Percentiles rank a stretch among this genome's conserved stretches.
Conservation (phyloP, 2,888 invertebrate species). For the Diaphora mendica region DNA sequence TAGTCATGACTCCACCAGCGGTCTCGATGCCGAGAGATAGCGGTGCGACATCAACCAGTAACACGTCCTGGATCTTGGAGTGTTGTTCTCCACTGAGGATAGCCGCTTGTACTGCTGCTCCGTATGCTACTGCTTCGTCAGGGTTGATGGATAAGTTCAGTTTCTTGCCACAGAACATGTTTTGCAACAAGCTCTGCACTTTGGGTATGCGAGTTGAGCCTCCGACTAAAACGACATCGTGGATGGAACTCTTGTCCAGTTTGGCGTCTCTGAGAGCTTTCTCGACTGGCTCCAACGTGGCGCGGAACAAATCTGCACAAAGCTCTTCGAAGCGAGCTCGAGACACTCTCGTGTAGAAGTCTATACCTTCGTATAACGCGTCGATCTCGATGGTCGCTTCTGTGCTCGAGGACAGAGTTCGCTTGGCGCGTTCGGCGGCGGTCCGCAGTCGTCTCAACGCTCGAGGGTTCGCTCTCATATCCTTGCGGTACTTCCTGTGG, state of each 20-base stretch:
- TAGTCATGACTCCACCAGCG: slow-evolving; percentile 18
- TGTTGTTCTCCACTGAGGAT: slow-evolving; percentile 17
- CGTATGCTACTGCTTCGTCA: slow-evolving; percentile 17
- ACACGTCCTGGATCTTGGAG: slow-evolving; percentile 16
- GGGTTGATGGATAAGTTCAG: slow-evolving; percentile 18
- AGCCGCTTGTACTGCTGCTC: slow-evolving; percentile 16
- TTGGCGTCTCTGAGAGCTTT: slow-evolving; percentile 90
- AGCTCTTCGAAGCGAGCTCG: slow-evolving; percentile 90
- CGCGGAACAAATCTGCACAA: slow-evolving; percentile 14
- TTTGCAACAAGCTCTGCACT: slow-evolving; percentile 14
- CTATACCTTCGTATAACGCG: slow-evolving; percentile 88
- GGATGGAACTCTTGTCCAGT: slow-evolving; percentile 89
- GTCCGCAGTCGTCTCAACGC: slow-evolving; percentile 88
- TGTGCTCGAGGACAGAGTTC: slow-evolving; percentile 89
- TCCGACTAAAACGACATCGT: slow-evolving; percentile 54
- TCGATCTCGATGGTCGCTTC: slow-evolving; percentile 90
- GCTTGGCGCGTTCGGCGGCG: slow-evolving; percentile 90
- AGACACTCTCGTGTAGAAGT: slow-evolving; percentile 88
- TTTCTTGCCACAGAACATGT: slow-evolving; percentile 16
- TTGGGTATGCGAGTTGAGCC: slow-evolving; percentile 16
- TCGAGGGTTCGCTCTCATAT: slow-evolving; percentile 87
- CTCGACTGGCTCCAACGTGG: slow-evolving; percentile 89
- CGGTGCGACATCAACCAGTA: slow-evolving; percentile 15
- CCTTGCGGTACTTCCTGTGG: slow-evolving; percentile 76
- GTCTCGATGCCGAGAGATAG: slow-evolving; percentile 16